Base-by-base conservation (phyloP, 2,888 invertebrate species). In the Clepsis dumicolana region DNA sequence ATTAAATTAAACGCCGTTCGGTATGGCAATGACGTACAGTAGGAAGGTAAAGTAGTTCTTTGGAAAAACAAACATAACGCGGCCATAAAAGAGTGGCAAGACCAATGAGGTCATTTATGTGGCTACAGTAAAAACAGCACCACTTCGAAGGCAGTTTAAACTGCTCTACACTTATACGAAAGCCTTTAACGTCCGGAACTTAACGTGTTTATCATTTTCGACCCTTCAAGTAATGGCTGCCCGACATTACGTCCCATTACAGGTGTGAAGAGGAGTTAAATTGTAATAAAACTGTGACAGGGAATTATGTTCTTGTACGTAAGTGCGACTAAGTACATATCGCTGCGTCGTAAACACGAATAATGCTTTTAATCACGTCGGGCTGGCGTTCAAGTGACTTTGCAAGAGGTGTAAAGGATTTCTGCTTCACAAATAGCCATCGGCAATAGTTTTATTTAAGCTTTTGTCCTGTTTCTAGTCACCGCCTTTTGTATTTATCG, bases 201-300 rank as follows among this genome's bases (percentile, higher is more conserved):
- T 72, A 71, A 69, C 72, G 63, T 70, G 68, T 69, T 72, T 70
- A 70, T 70, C 70, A 70, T 68, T 68, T 68, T 65, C 59, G 71
- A 72, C 68, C 71, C 72, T 68, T 68, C 59, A 59, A 70, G 70
- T 70, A 66, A 65, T 64, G 68, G 63, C 53, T 63, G 66, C 67
- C 67, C 67, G 63, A 65, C 66, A 66, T 66, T 63, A 70, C 66
- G 66, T 70, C 64, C 71, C 64, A 70, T 72, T 73, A 72, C 70
- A 72, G 71, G 72, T 72, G 74, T 72, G 65, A 74, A 72, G 72
- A 68, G 68, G 70, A 70, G 71, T 72, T 74, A 72, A 72, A 71
- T 72, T 72, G 72, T 72, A 74, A 74, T 74, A 74, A 74, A 74
- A 74, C 68, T 32, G 52, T 68, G 68, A 68, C 69, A 61, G 62